Base-by-base conservation (phyloP, 2,797 vertebrate genomes). In the Tokudaia tokunoshimensis region DNA sequence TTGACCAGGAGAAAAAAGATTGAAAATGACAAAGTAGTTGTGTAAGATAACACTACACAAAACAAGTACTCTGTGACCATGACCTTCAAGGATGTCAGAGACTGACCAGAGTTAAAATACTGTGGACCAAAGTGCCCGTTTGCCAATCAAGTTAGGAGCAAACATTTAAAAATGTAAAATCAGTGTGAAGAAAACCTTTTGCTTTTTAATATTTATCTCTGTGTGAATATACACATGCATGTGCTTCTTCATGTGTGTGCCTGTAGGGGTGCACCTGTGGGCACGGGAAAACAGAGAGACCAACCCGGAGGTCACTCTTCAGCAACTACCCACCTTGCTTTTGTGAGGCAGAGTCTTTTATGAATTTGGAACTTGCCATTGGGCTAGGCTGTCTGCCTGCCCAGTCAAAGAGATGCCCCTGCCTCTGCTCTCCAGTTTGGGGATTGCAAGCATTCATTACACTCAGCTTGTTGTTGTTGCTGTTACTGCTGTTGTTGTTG, bases 141-240 rank as follows among this genome's bases (percentile, higher is more conserved):
- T 96, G 88, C 47, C 92, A 94, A 91, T 50, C n/a, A 94, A 92
- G 44, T 50, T 41, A 96, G 90, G 94, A 88, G 93, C 41, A 93
- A 95, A 92, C 50, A n/a, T 84, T 92, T 55, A 91, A 92, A 95
- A 67, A 78, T 90, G 52, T 63, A 93, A 95, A 94, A 72, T 85
- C 17, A 61, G 10, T 44, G 26, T 41, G n/a, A 59, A 37, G 34
- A 74, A 74, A 87, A 74, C n/a, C 22, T 55, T 72, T 55, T 34
- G 29, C 47, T 55, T 87, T 70, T 72, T 26, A 57, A 37, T 29
- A 55, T 55, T 34, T 15, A 31, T 44, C 19, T 89, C 26, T 44
- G 24, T 74, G 14, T 57, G n/a, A 37, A 12, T 72, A 26, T 12
- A 29, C 6, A 37, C 8, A 0, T 41, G 50, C 17, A 31, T 41